Percentiles rank a stretch among this genome's conserved stretches.
Conservation (phyloP, 2,113 vertebrate genomes). For the Girardinichthys multiradiatus region DNA sequence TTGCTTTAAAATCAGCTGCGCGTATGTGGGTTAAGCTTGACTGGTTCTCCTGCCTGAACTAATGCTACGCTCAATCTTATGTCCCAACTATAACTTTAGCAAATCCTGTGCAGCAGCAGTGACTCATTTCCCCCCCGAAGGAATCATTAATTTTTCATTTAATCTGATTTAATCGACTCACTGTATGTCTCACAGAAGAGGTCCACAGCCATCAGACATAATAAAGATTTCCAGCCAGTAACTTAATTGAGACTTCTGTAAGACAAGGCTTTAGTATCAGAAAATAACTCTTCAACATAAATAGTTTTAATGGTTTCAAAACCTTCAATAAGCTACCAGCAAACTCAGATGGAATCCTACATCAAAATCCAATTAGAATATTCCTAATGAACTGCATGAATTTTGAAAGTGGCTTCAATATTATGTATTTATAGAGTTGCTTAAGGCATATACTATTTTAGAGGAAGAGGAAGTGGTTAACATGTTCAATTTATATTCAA, state of each 20-base stretch:
- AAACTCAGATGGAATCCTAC: slow-evolving; percentile 20
- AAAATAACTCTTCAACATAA: neutral
- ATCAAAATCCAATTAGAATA: slow-evolving; percentile 56
- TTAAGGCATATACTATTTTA: slow-evolving; percentile 47
- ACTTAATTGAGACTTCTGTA: slow-evolving; percentile 8
- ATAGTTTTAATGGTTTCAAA: slow-evolving; percentile 4
- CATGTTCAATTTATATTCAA: slow-evolving; percentile 7
- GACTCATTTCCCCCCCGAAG: slow-evolving; percentile 40
- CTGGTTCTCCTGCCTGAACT: neutral
- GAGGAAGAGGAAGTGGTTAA: slow-evolving; percentile 20
- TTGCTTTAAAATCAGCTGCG: neutral
- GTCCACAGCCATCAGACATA: slow-evolving; percentile 38
- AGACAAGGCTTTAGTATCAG: neutral
- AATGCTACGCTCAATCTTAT: slow-evolving; percentile 4
- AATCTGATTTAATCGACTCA: slow-evolving; percentile 57
- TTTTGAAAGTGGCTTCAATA: slow-evolving; percentile 54
- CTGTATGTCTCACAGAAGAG: slow-evolving; percentile 40
- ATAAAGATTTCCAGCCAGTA: slow-evolving; percentile 29
- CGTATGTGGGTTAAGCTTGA: neutral
- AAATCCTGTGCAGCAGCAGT: slow-evolving; percentile 26
- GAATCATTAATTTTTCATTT: slow-evolving; percentile 64
- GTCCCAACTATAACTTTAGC: slow-evolving; percentile 15
- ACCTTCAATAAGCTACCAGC: neutral
- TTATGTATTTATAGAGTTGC: slow-evolving; percentile 41
- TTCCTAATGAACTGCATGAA: slow-evolving; percentile 44